Conservation (phyloP, 2,797 vertebrate species). For the Leptatherina wallacei region DNA sequence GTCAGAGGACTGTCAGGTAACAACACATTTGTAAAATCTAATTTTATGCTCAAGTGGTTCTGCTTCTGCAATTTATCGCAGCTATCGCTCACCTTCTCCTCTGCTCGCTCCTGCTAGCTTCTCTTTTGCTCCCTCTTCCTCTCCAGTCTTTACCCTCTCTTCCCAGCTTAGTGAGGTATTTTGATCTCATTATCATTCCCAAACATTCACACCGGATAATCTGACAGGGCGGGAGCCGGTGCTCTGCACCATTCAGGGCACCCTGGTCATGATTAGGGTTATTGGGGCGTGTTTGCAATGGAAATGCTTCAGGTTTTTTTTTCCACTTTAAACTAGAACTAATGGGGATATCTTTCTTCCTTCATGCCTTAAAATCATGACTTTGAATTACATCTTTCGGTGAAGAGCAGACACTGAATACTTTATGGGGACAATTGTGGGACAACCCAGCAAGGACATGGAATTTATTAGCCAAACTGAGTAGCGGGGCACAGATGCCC, state of each 20-base stretch:
- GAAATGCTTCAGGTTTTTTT: constrained; percentile 49
- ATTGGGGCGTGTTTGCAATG: constrained; percentile 64
- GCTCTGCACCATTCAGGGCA: constrained; percentile 68
- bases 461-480: constrained; percentile 63
- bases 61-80: constrained; percentile 85
- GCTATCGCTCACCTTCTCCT: constrained; percentile 75
- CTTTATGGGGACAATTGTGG: constrained; percentile 44
- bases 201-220: constrained; percentile 84
- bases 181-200: constrained; percentile 85
- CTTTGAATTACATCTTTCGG: constrained; percentile 51
- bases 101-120: constrained; percentile 44
- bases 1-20: constrained; percentile 88
- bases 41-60: constrained; percentile 91
- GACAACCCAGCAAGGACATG: constrained; percentile 45
- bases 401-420: constrained; percentile 43
- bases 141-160: constrained; percentile 73
- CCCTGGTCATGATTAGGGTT: constrained; percentile 70
- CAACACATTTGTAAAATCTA: constrained; percentile 90
- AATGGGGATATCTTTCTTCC: constrained; percentile 43
- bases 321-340: constrained; percentile 42
- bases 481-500: constrained; percentile 58
- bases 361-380: constrained; percentile 36
- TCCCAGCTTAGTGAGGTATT: constrained; percentile 76
- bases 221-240: constrained; percentile 74
- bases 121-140: constrained; percentile 45